Conservation (phyloP, 2,797 vertebrate species). For the Prionace glauca region DNA sequence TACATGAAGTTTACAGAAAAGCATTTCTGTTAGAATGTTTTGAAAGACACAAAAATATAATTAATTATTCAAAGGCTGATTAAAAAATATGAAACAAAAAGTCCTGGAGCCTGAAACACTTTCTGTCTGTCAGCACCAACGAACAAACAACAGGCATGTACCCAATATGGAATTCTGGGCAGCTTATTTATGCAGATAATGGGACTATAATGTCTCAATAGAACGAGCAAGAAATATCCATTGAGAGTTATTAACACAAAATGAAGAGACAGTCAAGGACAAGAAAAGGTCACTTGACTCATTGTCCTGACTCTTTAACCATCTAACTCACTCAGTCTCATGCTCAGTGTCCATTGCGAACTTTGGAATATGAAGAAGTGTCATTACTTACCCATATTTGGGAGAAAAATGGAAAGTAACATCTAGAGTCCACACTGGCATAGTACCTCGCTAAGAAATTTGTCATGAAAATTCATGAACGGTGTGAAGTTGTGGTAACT, state of each 20-base stretch:
- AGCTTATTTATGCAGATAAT: background rate
- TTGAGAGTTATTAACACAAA: background rate
- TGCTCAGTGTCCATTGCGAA: background rate
- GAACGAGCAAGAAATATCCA: background rate
- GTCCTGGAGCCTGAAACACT: background rate
- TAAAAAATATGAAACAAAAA: background rate
- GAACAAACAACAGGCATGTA: background rate
- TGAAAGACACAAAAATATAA: background rate
- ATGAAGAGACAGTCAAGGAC: conserved; percentile 14
- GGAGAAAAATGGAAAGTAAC: background rate
- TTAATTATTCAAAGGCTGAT: background rate
- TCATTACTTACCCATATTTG: background rate
- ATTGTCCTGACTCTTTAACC: background rate
- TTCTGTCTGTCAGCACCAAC: background rate
- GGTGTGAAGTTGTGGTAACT: too few relatives aligned
- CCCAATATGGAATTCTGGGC: background rate
- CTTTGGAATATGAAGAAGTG: background rate
- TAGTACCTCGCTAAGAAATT: background rate
- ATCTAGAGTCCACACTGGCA: background rate
- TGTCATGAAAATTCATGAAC: too few relatives aligned
- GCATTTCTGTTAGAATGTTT: background rate
- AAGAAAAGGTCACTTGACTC: background rate
- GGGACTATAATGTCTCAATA: too few relatives aligned
- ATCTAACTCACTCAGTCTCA: background rate
- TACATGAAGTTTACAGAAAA: background rate